Percentiles rank a stretch among this genome's conserved stretches.
phyloP scores from a whole-genome alignment of 1,140 invertebrate genomes.

The Plectus sambesii region DNA sequence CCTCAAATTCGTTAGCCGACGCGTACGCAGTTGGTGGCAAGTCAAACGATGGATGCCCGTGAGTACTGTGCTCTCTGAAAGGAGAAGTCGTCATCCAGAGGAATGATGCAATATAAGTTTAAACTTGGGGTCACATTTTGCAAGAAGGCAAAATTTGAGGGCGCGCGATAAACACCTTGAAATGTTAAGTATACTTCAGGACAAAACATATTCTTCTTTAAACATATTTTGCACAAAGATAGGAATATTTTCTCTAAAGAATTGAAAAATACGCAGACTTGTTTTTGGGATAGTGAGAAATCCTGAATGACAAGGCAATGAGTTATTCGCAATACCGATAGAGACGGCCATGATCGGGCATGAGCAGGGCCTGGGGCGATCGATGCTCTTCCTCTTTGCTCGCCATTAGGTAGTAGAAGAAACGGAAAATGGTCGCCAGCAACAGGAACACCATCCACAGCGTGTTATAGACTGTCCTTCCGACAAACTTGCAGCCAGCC shows the following conservation, averaged over 20 bases:
- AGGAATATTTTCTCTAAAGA: too few species aligned
- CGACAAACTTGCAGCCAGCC: conserved; percentile 67
- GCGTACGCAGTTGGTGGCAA: neutral
- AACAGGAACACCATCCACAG: conserved; percentile 61
- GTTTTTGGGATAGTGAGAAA: too few species aligned
- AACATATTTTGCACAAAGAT: conserved; percentile 10
- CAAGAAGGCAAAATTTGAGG: too few species aligned
- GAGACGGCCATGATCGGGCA: conserved; percentile 49
- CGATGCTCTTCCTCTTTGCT: conserved; percentile 62
- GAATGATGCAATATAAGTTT: too few species aligned
- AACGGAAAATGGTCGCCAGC: conserved; percentile 34
- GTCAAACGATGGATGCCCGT: neutral
- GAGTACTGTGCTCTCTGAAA: too few species aligned
- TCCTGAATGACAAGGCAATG: conserved; percentile 16
- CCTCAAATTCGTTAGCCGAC: conserved; percentile 30
- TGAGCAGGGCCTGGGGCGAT: conserved; percentile 64
- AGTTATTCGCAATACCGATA: conserved; percentile 14
- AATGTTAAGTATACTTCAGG: too few species aligned
- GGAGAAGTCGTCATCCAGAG: too few species aligned
- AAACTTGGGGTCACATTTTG: too few species aligned
- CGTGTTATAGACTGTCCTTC: conserved; percentile 66
- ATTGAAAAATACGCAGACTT: too few species aligned
- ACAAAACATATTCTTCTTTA: conserved; percentile 12
- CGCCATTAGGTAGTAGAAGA: conserved; percentile 62
- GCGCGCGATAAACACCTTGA: too few species aligned